Percentiles rank a stretch among this genome's conserved stretches.
phyloP scores from a whole-genome alignment of 2,113 vertebrate species.

The Nerophis ophidion region DNA sequence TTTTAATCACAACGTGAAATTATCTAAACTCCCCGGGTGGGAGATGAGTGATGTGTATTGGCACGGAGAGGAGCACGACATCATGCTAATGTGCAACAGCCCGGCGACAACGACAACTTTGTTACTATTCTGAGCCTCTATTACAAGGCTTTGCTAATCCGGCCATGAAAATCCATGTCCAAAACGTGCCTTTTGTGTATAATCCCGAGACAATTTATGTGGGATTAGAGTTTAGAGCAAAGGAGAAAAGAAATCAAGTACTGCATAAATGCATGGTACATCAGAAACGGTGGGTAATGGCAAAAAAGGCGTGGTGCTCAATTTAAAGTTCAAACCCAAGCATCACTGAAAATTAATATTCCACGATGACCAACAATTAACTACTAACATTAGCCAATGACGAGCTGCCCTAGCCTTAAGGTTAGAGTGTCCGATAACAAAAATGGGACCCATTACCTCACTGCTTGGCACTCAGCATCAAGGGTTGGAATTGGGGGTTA shows the following conservation, averaged over 20 bases:
- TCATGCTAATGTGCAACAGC: conserved; percentile 52
- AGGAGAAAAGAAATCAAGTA: conserved; percentile 14
- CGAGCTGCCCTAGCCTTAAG: no score
- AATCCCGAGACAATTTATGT: conserved; percentile 67
- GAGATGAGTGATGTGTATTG: conserved; percentile 51
- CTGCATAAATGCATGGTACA: conserved; percentile 34
- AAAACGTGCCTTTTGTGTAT: conserved; percentile 68
- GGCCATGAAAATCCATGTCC: conserved; percentile 69
- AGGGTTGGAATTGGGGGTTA: no score
- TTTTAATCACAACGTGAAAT: conserved; percentile 32
- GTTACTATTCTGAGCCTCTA: conserved; percentile 53
- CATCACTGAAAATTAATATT: conserved; percentile 24
- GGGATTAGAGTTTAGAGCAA: conserved; percentile 62
- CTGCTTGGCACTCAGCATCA: no score
- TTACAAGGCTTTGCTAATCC: conserved; percentile 70
- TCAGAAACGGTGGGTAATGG: conserved; percentile 23
- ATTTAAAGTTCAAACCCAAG: conserved; percentile 32
- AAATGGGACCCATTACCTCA: no score
- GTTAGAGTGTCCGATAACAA: no score
- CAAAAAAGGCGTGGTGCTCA: conserved; percentile 22
- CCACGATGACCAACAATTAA: conserved; percentile 25
- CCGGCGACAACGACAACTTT: conserved; percentile 30
- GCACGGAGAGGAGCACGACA: conserved; percentile 35
- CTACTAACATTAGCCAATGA: no score
- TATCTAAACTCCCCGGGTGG: conserved; percentile 43